A percentile compares a stretch with the other conserved stretches of the same genome.
These are phyloP conservation scores for Platycercus adscitus DNA, from an alignment of 2,113 vertebrate genomes.

Conservation along the genomic window DNA sequence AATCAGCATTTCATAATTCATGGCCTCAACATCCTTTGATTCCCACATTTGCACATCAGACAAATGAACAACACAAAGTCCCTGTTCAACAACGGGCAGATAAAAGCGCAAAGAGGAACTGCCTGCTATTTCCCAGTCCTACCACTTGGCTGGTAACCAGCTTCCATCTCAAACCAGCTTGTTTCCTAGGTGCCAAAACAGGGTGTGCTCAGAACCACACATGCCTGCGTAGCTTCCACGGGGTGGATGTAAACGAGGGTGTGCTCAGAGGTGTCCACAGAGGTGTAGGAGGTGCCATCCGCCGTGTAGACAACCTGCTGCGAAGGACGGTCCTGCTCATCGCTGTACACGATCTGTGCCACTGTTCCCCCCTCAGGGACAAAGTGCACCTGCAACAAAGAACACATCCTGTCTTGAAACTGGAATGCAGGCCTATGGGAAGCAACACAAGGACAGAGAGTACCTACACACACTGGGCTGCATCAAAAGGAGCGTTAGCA, in stretches of 20 bases:
- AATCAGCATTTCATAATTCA: neutral
- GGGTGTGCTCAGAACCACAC: conserved; percentile 27
- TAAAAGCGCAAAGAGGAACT: neutral
- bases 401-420: neutral
- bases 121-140: neutral
- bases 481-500: neutral
- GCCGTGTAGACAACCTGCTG: conserved; percentile 95
- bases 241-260: conserved; percentile 98
- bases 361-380: conserved; percentile 86
- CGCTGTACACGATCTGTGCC: conserved; percentile 95
- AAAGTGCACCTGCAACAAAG: conserved; percentile 88
- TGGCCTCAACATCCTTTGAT: neutral
- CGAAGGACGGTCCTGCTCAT: conserved; percentile 85
- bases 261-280: conserved; percentile 94
- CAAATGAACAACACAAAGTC: neutral
- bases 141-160: neutral
- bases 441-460: neutral
- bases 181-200: neutral
- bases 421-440: neutral
- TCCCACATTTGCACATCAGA: conserved; percentile 23
- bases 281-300: conserved; percentile 93
- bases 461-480: neutral
- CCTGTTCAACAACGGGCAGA: neutral
- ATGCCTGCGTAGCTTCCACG: conserved; percentile 91
- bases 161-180: neutral